These are phyloP conservation scores for Nipponia nippon DNA, from an alignment of 2,113 vertebrate genomes.

Conservation along the genomic window DNA sequence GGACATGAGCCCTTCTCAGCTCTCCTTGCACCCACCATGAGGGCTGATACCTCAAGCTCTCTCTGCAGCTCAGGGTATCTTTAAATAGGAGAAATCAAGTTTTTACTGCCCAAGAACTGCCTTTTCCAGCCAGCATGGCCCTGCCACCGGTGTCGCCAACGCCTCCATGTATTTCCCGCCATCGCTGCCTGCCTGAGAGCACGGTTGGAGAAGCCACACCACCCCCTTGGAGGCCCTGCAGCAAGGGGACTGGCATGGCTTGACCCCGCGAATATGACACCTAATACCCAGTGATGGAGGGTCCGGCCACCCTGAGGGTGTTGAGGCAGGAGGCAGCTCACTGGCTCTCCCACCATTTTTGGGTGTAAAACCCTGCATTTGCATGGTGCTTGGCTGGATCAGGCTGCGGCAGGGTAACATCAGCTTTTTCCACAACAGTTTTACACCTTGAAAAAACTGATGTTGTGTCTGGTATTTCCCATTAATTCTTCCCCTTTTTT, in stretches of 20 bases:
- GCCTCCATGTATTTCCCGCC: not conserved
- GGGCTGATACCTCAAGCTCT: not conserved
- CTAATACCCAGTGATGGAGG: not conserved
- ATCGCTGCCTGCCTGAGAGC: not conserved
- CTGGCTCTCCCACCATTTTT: not conserved
- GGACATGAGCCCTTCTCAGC: not conserved
- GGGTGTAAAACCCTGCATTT: not conserved
- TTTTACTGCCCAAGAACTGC: not conserved
- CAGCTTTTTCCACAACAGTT: not conserved
- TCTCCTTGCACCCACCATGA: not conserved
- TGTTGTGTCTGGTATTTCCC: fast-evolving
- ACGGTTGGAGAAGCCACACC: not conserved
- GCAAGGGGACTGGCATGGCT: fast-evolving
- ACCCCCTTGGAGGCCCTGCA: not conserved
- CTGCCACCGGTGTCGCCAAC: not conserved
- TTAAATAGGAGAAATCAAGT: not conserved
- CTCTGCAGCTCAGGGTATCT: not conserved
- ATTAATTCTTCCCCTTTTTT: not conserved
- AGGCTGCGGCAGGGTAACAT: not conserved
- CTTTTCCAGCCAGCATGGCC: not conserved
- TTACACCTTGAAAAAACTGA: not conserved
- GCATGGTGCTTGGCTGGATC: not conserved
- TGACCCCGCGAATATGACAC: fast-evolving
- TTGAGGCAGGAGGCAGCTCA: not conserved
- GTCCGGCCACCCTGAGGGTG: fast-evolving